These are phyloP conservation scores for Sarcoramphus papa DNA, from an alignment of 2,797 vertebrate genomes.

Conservation along the genomic window DNA sequence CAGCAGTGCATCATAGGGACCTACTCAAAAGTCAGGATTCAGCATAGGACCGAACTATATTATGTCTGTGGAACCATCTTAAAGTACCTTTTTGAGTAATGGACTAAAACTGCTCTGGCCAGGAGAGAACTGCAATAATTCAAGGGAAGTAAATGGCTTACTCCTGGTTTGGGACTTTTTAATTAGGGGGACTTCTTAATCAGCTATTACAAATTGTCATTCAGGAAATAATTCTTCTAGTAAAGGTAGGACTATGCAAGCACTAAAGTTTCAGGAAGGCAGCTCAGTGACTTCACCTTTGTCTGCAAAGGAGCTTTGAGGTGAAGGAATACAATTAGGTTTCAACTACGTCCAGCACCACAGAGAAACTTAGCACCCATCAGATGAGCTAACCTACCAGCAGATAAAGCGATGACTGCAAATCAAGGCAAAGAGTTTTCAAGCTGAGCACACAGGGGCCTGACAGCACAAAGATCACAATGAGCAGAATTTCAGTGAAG, in stretches of 20 bases:
- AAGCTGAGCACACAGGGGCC: not conserved
- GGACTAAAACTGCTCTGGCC: not conserved
- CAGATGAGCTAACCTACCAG: not conserved
- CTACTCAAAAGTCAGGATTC: not conserved
- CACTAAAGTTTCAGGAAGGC: not conserved
- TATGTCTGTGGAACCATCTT: not conserved
- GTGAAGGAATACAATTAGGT: not conserved
- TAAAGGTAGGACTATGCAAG: not conserved
- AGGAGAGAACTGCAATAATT: not conserved
- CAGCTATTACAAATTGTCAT: not conserved
- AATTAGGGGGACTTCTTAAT: not conserved
- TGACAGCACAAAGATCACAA: not conserved
- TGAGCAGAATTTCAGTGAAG: not conserved
- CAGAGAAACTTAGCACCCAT: not conserved
- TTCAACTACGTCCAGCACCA: not conserved
- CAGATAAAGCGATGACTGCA: not conserved
- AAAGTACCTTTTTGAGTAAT: not conserved
- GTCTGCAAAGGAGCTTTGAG: not conserved
- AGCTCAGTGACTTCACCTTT: not conserved
- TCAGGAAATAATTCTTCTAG: not conserved
- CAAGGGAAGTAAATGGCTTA: not conserved
- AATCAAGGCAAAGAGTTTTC: not conserved
- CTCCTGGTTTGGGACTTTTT: not conserved
- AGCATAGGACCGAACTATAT: not conserved
- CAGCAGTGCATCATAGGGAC: fast-evolving